Conservation (phyloP, 2,888 invertebrate species). For the Drosophila neonasuta region DNA sequence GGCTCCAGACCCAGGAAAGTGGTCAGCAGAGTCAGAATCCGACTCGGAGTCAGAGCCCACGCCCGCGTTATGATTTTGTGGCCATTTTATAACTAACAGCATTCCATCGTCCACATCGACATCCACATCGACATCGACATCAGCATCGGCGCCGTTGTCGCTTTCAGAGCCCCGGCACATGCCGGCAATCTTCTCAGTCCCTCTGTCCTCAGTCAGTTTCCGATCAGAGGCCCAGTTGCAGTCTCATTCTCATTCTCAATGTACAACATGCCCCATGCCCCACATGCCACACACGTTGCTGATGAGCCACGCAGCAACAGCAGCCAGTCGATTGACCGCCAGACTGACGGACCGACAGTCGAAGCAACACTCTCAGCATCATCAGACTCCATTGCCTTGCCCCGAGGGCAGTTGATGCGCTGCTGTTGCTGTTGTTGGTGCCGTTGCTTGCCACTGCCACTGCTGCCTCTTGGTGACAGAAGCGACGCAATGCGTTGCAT, state of each 20-base stretch:
- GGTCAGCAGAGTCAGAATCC: constrained; percentile 18
- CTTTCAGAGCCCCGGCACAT: constrained; percentile 28
- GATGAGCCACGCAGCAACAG: constrained; percentile 51
- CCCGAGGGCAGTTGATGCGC: constrained; percentile 46
- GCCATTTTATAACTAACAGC: constrained; percentile 76
- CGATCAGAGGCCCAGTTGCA: constrained; percentile 4
- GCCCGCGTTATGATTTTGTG: constrained; percentile 78
- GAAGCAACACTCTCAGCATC: constrained; percentile 15
- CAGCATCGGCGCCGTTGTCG: constrained; percentile 27
- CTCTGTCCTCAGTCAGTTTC: not conserved
- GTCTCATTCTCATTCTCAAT: constrained; percentile 9
- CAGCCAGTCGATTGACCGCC: constrained; percentile 1
- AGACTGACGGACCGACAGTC: constrained; percentile 1
- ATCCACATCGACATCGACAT: constrained; percentile 21
- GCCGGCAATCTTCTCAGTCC: constrained; percentile 4
- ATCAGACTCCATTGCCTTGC: constrained; percentile 23
- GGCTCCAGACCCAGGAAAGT: constrained; percentile 49
- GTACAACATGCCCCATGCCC: constrained; percentile 14
- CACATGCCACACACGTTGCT: constrained; percentile 60
- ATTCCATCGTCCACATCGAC: constrained; percentile 64
- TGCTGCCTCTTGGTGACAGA: constrained; percentile 62
- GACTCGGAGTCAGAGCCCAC: constrained; percentile 52
- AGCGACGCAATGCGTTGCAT: constrained; percentile 44
- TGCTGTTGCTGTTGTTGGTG: constrained; percentile 15
- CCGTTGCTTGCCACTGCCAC: constrained; percentile 28